Evolutionary conservation across 2,113 vertebrate genomes (phyloP), one percentile per base, ranked within the genome.

Genomic region (Calypte anna): DNA sequence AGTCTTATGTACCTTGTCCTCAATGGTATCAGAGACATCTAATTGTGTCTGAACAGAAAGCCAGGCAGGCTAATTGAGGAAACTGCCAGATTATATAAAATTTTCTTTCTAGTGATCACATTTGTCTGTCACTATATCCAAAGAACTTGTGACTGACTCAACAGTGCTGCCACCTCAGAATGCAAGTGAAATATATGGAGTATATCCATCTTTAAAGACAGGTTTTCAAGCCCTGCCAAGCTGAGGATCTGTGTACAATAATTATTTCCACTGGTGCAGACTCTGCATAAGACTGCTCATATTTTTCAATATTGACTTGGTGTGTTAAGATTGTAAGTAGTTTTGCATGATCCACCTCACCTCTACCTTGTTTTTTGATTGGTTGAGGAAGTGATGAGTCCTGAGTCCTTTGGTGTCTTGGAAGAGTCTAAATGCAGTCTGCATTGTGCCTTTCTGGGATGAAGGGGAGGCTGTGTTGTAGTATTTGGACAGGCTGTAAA

Each of bases 381-480:
- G 40, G 5, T 6, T 19, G 30, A 9, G 11, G 7, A 91, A 54
- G 9, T 50, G 40, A 14, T 24, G 40, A 40, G n/a, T 78, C 21
- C 43, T 58, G 25, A 6, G 19, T 85, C 18, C 28, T 72, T 64
- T 24, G 31, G 54, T 76, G 14, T 85, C 40, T 80, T 58, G 28
- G 27, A 82, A 79, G 21, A 46, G 14, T 68, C 14, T 62, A 84
- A 91, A 79, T 50, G 9, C 36, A 62, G 50, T 12, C 22, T 10
- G 21, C 36, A 13, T 69, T 87, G 72, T 12, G 10, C 25, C 12
- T 53, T 86, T 75, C 64, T 62, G 44, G 1, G 64, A 5, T 57
- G 30, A 74, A 57, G 19, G 23, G 13, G 8, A 63, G 5, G 11
- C 4, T 12, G 7, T 2, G 0, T 3, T n/a, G 9, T 69, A 46